Conservation (phyloP, 1,140 invertebrate species). For the Periplaneta americana region DNA sequence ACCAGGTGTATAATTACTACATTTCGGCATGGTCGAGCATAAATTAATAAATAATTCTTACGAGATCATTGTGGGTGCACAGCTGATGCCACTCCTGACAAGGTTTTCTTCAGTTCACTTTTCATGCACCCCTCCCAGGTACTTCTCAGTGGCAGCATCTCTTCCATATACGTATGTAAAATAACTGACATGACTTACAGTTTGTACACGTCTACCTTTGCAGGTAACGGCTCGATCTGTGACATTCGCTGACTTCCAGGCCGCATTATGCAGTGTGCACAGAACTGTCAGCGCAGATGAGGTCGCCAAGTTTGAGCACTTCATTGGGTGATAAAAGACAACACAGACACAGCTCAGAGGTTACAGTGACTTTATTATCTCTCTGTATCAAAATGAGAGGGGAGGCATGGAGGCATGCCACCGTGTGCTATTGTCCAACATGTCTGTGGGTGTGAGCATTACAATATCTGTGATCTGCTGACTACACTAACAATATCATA, state of each 20-base stretch:
- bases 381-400: background rate
- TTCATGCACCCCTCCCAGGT: too few species aligned
- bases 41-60: too few species aligned
- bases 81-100: too few species aligned
- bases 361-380: background rate
- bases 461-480: background rate
- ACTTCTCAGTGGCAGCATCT: too few species aligned
- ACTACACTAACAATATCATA: background rate
- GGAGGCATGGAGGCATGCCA: background rate
- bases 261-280: background rate
- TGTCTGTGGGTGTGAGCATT: background rate
- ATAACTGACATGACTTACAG: too few species aligned
- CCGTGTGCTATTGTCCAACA: background rate
- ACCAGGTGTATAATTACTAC: too few species aligned
- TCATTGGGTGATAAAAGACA: background rate
- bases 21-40: too few species aligned
- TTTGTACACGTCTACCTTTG: too few species aligned
- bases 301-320: background rate
- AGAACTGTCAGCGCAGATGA: background rate
- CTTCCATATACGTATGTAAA: too few species aligned
- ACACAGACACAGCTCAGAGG: background rate
- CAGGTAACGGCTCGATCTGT: slow-evolving; percentile 21
- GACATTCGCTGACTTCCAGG: background rate
- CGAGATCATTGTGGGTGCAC: too few species aligned
- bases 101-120: too few species aligned